Evolutionary conservation across 2,797 vertebrate genomes (phyloP).

Genomic region (Thaleichthys pacificus): DNA sequence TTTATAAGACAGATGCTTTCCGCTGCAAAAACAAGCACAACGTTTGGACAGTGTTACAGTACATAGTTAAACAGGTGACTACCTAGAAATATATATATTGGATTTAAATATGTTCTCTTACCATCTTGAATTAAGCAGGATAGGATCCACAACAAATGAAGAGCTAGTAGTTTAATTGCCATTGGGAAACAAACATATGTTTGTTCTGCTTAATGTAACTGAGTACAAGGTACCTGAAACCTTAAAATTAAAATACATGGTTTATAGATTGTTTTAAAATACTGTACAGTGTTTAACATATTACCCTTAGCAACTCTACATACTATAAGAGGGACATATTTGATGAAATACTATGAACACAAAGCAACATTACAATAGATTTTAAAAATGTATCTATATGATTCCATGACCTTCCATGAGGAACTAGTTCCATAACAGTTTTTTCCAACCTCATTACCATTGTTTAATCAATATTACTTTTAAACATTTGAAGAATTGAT

Average conservation of each 20-base stretch:
- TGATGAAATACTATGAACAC: too few species aligned
- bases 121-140: slow-evolving; percentile 29
- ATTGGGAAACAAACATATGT: slow-evolving; percentile 42
- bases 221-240: slow-evolving; percentile 1
- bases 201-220: background rate
- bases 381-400: too few species aligned
- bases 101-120: slow-evolving; percentile 21
- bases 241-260: background rate
- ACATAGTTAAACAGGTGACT: background rate
- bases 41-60: background rate
- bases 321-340: too few species aligned
- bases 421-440: too few species aligned
- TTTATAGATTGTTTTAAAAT: background rate
- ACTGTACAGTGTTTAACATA: too few species aligned
- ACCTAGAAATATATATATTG: background rate
- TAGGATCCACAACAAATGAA: slow-evolving; percentile 42
- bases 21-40: slow-evolving; percentile 41
- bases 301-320: too few species aligned
- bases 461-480: too few species aligned
- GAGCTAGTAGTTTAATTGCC: slow-evolving; percentile 34
- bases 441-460: too few species aligned
- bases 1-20: slow-evolving; percentile 52
- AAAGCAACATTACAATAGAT: too few species aligned
- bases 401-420: too few species aligned
- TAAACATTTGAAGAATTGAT: background rate